Evolutionary conservation across 2,113 vertebrate genomes (phyloP), one percentile per base, ranked within the genome.

Genomic region (Lophochroa leadbeateri): DNA sequence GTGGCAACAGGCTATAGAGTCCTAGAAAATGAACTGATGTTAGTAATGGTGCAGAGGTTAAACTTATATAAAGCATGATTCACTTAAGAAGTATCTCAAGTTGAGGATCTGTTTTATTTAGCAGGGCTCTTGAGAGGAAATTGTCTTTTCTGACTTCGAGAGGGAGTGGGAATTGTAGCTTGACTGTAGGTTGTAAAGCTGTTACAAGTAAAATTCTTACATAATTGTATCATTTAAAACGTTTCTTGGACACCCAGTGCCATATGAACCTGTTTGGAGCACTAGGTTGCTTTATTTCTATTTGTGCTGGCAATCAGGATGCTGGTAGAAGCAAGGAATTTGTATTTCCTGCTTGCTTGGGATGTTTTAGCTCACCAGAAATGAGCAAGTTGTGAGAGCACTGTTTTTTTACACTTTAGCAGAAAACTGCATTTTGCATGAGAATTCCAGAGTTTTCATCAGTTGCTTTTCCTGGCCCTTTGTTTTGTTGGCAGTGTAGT

Each of bases 401-500:
- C 20, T 53, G 17, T 82, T 87, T 39, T 39, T 39, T 8, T 60
- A 11, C 11, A 8, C 21, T 64, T 82, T 2, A 83, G 39, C 17
- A 23, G 25, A 52, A 16, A 50, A 11, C 9, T 58, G 10, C 23
- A 6, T 80, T 90, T 55, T 93, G 25, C 10, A 7, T 76, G 35
- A 68, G 53, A 72, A 82, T 64, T 60, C n/a, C 37, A 41, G 39
- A 64, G 25, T 4, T 82, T 82, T 70, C 57, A 52, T 74, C 4
- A 2, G 13, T 70, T 0, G 0, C 9, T 53, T 82, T 74, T 82
- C 69, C 58, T 74, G 15, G 33, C 10, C 21, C 7, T 5, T 67
- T 57, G 8, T 69, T 71, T 89, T 71, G 46, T 23, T 52, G 20
- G 35, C 13, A 28, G 2, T 7, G 20, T 44, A 82, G 39, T 63